Percentiles rank a stretch among this genome's conserved stretches.
These are phyloP conservation scores for Pelusios castaneus DNA, from an alignment of 2,113 vertebrate species.

Conservation along the genomic window DNA sequence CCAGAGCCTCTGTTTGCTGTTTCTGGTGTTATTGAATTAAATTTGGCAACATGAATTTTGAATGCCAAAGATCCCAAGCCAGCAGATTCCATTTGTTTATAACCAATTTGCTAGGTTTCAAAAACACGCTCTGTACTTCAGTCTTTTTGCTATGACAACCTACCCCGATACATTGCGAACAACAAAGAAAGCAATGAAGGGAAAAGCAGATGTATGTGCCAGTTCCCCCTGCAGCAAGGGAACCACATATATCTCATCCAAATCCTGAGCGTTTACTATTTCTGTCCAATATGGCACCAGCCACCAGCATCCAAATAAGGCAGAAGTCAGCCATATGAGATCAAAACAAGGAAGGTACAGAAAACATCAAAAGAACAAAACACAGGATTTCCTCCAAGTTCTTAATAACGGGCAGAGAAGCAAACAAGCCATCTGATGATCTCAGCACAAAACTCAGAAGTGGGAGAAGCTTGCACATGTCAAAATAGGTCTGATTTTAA, in stretches of 20 bases:
- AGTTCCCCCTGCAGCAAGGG: background rate
- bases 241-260: background rate
- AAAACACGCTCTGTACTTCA: rapidly evolving
- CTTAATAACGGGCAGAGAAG: background rate
- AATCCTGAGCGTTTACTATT: background rate
- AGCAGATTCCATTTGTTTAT: slow-evolving; percentile 9
- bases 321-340: background rate
- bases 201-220: background rate
- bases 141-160: background rate
- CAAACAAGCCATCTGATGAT: background rate
- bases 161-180: background rate
- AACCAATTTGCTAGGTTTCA: rapidly evolving
- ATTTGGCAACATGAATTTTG: background rate
- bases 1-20: background rate
- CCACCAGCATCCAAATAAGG: background rate
- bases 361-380: background rate
- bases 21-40: background rate
- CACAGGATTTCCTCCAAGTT: background rate
- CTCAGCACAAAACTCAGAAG: background rate
- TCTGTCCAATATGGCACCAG: background rate
- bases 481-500: background rate
- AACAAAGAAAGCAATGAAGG: background rate
- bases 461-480: background rate
- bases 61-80: background rate
- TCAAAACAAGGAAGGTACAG: background rate